Evolutionary conservation across 2,797 vertebrate genomes (phyloP).

Genomic region (Sebastes iracundus): DNA sequence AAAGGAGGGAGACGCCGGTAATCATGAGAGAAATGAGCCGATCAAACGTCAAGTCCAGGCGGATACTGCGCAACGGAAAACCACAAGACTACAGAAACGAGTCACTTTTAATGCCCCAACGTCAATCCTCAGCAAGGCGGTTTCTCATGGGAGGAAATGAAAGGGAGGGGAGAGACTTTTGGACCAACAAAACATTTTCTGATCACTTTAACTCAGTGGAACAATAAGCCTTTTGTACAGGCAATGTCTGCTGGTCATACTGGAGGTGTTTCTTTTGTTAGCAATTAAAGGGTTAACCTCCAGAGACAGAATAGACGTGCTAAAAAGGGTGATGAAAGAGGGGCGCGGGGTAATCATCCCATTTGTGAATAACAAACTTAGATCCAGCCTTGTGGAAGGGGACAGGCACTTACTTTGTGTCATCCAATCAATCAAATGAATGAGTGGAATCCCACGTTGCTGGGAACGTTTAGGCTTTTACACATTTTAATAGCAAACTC

Average conservation of each 20-base stretch:
- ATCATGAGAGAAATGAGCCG: constrained; percentile 49
- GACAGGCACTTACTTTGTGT: constrained; percentile 42
- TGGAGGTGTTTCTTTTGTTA: constrained; percentile 4
- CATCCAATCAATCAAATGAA: constrained; percentile 55
- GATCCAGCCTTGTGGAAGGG: constrained; percentile 30
- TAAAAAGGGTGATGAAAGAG: constrained; percentile 23
- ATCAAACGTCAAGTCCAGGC: constrained; percentile 31
- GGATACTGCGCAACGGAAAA: constrained; percentile 58
- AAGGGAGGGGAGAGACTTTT: constrained; percentile 22
- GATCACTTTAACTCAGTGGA: constrained; percentile 45
- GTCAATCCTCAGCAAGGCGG: constrained; percentile 48
- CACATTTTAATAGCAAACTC: constrained; percentile 36
- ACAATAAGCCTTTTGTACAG: constrained; percentile 72
- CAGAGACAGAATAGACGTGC: constrained; percentile 24
- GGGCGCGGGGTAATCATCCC: constrained; percentile 33
- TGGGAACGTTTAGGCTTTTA: constrained; percentile 26
- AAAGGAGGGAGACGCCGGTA: constrained; percentile 23
- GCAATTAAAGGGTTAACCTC: constrained; percentile 59
- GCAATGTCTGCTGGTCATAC: constrained; percentile 5
- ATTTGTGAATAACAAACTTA: constrained; percentile 47
- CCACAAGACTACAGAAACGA: constrained; percentile 49
- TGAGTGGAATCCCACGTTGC: constrained; percentile 31
- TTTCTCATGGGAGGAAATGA: constrained; percentile 62
- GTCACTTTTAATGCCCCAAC: constrained; percentile 54
- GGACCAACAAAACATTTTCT: constrained; percentile 38